These are phyloP conservation scores for Phenacoccus solenopsis DNA, from an alignment of 1,140 invertebrate species.

Conservation along the genomic window DNA sequence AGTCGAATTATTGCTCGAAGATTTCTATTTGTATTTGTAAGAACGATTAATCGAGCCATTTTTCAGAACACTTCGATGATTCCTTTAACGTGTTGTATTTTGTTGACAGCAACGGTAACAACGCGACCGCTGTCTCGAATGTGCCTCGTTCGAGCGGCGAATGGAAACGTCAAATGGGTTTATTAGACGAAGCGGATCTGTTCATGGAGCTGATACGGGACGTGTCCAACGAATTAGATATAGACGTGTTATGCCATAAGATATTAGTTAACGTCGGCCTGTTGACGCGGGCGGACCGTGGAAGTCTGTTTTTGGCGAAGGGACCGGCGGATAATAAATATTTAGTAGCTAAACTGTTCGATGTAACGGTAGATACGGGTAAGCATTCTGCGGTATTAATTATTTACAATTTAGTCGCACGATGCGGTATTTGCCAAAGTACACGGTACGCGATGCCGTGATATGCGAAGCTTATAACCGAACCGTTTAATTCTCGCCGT, in stretches of 20 bases:
- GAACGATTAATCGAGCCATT: too few relatives aligned
- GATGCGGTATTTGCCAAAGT: neutral
- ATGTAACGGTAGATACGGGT: constrained; percentile 77
- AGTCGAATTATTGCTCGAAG: too few relatives aligned
- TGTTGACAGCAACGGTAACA: neutral
- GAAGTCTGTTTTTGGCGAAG: constrained; percentile 74
- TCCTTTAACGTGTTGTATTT: neutral
- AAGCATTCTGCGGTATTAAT: constrained; percentile 28
- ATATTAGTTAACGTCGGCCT: constrained; percentile 82
- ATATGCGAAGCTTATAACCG: neutral
- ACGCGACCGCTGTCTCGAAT: neutral
- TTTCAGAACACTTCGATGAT: neutral
- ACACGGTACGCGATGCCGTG: neutral
- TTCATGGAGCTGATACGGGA: constrained; percentile 89
- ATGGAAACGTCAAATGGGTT: constrained; percentile 41
- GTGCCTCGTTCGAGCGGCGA: constrained; percentile 26
- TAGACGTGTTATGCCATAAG: constrained; percentile 85
- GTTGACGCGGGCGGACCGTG: constrained; percentile 72
- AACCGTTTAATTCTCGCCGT: neutral
- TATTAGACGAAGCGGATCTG: constrained; percentile 62
- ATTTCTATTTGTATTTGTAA: too few relatives aligned
- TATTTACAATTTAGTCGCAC: neutral
- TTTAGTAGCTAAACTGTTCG: constrained; percentile 80
- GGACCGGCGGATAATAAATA: constrained; percentile 59
- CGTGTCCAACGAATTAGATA: constrained; percentile 84